Base-by-base conservation (phyloP, 2,113 vertebrate genomes). In the Misgurnus anguillicaudatus region DNA sequence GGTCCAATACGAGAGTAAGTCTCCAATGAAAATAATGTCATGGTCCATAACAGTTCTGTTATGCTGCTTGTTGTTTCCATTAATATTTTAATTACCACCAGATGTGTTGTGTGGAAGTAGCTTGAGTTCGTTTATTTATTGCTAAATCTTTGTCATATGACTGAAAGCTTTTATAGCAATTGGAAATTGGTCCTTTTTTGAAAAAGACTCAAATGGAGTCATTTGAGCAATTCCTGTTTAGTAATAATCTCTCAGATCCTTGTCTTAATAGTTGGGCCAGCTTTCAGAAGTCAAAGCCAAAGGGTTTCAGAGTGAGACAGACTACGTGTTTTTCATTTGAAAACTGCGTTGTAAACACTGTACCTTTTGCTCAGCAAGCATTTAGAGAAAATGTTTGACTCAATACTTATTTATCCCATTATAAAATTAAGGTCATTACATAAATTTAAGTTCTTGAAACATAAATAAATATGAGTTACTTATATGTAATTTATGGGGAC, bases 251-350 rank as follows among this genome's bases (percentile, higher is more conserved):
- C 51, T 62, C 80, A 84, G 79, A 90, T 87, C 72, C 82, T 85
- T 88, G 88, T 87, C 81, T 86, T 79, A 87, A 83, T 85, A 84
- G 83, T 80, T 74, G 80, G 11, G 83, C 72, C 79, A 79, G 82
- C 36, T 82, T 83, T 79, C 14, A 60, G 82, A 82, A 75, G 75
- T 78, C 67, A 68, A 63, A 81, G 76, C 89, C 64, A 73, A 82
- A 9, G 65, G 48, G 19, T 84, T 80, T 75, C 84, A 78, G 88
- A 87, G 87, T 36, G 65, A 87, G 86, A 83, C 86, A 90, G 86
- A 87, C 81, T 87, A 85, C 87, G 87, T 88, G 88, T 85, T 90
- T 87, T 90, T 87, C 85, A 87, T 89, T 90, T 90, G 86, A 88
- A 91, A 90, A 90, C 90, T 87, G 24, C 5, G 6, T 85, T 85